These are phyloP conservation scores for Muschampia plurimacula DNA, from an alignment of 2,888 invertebrate species.

Conservation along the genomic window DNA sequence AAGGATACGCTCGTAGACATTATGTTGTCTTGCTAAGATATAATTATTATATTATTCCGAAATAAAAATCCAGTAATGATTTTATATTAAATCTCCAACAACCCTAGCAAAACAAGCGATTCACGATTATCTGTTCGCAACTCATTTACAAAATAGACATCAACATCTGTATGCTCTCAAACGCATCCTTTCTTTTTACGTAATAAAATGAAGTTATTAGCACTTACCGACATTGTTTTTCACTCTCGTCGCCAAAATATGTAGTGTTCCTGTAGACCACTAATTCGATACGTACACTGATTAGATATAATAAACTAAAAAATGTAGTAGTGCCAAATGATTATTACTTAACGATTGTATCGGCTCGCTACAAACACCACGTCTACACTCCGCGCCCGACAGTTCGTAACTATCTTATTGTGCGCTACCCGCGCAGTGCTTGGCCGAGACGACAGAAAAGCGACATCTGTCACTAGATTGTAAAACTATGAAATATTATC, in stretches of 20 bases:
- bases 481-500: background rate
- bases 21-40: too few species aligned
- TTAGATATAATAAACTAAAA: background rate
- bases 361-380: conserved; percentile 4
- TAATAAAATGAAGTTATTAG: background rate
- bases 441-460: background rate
- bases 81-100: background rate
- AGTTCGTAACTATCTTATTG: background rate
- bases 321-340: too few species aligned
- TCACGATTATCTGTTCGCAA: background rate
- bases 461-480: background rate
- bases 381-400: background rate
- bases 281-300: too few species aligned
- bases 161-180: background rate
- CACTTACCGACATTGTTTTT: conserved; percentile 2
- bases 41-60: too few species aligned
- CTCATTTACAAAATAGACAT: background rate
- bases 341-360: background rate
- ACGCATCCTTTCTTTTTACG: background rate
- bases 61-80: background rate
- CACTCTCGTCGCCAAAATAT: conserved; percentile 3
- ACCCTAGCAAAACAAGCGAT: background rate
- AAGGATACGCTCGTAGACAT: too few species aligned
- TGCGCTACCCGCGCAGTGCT: background rate
- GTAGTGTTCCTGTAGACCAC: background rate